These are phyloP conservation scores for Folsomia candida DNA, from an alignment of 2,888 invertebrate genomes.

Conservation along the genomic window DNA sequence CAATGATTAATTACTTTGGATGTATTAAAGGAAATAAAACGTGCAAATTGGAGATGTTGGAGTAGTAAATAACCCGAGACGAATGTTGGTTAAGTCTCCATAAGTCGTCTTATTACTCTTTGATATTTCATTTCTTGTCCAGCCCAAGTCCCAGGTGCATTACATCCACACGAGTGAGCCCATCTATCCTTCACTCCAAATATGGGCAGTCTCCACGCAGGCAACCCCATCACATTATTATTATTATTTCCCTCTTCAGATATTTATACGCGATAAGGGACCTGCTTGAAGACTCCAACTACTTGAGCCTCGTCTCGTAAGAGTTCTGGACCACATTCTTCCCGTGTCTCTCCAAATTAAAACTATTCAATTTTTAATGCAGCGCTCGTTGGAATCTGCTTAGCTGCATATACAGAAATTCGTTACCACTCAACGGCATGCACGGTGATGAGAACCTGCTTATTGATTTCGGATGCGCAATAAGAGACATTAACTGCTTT, in stretches of 20 bases:
- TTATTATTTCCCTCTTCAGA: neutral
- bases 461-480: neutral
- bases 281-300: neutral
- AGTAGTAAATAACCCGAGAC: slow-evolving; percentile 41
- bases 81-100: slow-evolving; percentile 26
- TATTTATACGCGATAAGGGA: neutral
- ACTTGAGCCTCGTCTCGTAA: neutral
- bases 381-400: neutral
- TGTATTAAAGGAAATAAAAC: neutral
- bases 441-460: neutral
- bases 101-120: neutral
- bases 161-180: neutral
- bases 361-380: neutral
- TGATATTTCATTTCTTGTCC: neutral
- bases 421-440: neutral
- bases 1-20: neutral
- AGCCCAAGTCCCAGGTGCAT: neutral
- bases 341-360: neutral
- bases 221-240: no score
- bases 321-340: neutral
- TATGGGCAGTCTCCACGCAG: neutral
- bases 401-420: neutral
- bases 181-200: neutral
- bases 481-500: neutral
- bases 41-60: slow-evolving; percentile 27